Evolutionary conservation across 2,113 vertebrate genomes (phyloP).

Genomic region (Myxocyprinus asiaticus): DNA sequence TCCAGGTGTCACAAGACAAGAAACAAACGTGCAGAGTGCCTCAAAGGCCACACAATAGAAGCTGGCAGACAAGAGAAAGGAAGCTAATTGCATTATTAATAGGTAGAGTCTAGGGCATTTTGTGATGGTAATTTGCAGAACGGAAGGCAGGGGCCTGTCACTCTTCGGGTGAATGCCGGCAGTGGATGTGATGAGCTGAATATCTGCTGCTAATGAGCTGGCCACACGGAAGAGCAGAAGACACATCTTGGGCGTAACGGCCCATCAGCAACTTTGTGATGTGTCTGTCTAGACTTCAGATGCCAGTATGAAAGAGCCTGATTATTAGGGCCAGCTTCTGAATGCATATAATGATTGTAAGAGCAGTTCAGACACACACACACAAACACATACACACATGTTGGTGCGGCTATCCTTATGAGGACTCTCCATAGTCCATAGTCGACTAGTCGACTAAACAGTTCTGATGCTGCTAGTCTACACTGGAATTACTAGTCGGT

Average conservation of each 20-base stretch:
- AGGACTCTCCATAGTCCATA: too few relatives aligned
- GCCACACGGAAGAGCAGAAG: neutral
- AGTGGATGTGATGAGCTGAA: slow-evolving; percentile 23
- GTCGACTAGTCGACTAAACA: too few relatives aligned
- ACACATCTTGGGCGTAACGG: slow-evolving; percentile 1
- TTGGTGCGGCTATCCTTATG: too few relatives aligned
- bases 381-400: too few relatives aligned
- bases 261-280: slow-evolving; percentile 25
- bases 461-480: too few relatives aligned
- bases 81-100: slow-evolving; percentile 63
- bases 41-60: slow-evolving; percentile 20
- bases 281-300: slow-evolving; percentile 39
- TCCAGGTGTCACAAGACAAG: slow-evolving; percentile 15
- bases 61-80: slow-evolving; percentile 25
- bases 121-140: slow-evolving; percentile 59
- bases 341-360: too few relatives aligned
- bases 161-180: slow-evolving; percentile 22
- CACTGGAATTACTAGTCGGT: too few relatives aligned
- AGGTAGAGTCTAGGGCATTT: slow-evolving; percentile 50
- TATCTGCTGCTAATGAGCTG: slow-evolving; percentile 32
- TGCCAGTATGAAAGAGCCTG: slow-evolving; percentile 38
- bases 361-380: too few relatives aligned
- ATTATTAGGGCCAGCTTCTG: slow-evolving; percentile 15
- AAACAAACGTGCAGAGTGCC: slow-evolving; percentile 8
- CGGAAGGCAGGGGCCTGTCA: slow-evolving; percentile 37